A percentile compares a stretch with the other conserved stretches of the same genome.
Conservation (phyloP, 2,797 vertebrate species). For the Microhierax caerulescens region DNA sequence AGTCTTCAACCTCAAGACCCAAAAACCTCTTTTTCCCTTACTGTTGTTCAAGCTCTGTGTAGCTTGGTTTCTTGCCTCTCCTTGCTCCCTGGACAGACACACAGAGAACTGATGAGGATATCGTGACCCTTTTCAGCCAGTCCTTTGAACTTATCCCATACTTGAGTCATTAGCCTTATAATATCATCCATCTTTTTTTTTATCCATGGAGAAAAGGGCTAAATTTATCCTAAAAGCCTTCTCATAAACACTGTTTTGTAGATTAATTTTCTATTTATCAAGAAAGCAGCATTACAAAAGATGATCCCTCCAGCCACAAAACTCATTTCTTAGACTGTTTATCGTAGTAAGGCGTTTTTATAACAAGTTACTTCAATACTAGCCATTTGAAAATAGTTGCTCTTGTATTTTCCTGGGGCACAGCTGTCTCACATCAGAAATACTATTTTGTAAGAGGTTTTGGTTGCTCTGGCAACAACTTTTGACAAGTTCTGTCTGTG, state of each 20-base stretch:
- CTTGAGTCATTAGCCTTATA: not conserved
- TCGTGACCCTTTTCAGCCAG: not conserved
- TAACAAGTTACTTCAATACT: constrained; percentile 32
- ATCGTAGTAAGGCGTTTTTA: not conserved
- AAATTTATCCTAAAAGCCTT: not conserved
- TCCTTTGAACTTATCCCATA: not conserved
- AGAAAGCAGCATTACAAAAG: not conserved
- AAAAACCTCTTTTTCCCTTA: not conserved
- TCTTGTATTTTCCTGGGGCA: constrained; percentile 10
- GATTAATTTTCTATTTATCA: not conserved
- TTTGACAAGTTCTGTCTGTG: constrained; percentile 47
- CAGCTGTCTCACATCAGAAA: constrained; percentile 59
- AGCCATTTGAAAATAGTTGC: constrained; percentile 40
- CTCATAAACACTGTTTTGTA: not conserved
- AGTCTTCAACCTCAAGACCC: not conserved
- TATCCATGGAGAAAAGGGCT: not conserved
- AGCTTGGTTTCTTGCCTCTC: not conserved
- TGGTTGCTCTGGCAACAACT: constrained; percentile 72
- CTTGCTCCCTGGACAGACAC: not conserved
- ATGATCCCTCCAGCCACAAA: not conserved
- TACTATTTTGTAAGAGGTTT: constrained; percentile 54
- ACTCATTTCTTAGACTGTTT: constrained; percentile 11
- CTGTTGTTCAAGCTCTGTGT: not conserved
- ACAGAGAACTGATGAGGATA: not conserved
- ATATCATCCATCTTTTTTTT: not conserved